These are phyloP conservation scores for Loripinus fragilis DNA, from an alignment of 2,888 invertebrate genomes.

Conservation along the genomic window DNA sequence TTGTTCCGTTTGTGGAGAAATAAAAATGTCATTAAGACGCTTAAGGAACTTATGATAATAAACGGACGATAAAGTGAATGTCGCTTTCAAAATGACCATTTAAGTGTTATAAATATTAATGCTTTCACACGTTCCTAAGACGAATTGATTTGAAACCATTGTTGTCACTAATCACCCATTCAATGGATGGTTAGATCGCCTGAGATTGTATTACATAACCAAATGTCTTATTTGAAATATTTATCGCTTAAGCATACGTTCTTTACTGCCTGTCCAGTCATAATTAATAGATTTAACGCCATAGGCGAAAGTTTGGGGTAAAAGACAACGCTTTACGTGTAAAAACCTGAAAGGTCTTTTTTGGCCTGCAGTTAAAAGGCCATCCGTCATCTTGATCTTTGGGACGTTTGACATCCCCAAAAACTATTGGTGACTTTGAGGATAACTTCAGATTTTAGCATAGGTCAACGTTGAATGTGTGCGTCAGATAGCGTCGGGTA, in stretches of 20 bases:
- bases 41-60: constrained; percentile 20
- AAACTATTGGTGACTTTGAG: background rate
- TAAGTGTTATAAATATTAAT: constrained; percentile 21
- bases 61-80: background rate
- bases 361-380: constrained; percentile 7
- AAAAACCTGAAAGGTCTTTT: constrained; percentile 5
- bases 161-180: constrained; percentile 24
- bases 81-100: constrained; percentile 23
- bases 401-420: background rate
- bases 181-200: constrained; percentile 17
- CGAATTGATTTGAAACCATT: constrained; percentile 18
- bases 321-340: constrained; percentile 29
- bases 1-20: background rate
- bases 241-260: constrained; percentile 28
- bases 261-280: constrained; percentile 19
- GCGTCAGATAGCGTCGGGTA: too few relatives aligned
- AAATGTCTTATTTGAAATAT: constrained; percentile 34
- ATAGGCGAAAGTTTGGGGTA: constrained; percentile 15
- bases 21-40: constrained; percentile 12
- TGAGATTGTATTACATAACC: constrained; percentile 32
- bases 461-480: too few relatives aligned
- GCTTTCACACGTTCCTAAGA: constrained; percentile 25
- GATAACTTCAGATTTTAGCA: too few relatives aligned
- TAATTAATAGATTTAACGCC: constrained; percentile 30
- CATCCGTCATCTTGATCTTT: constrained; percentile 19